Evolutionary conservation across 2,888 invertebrate species (phyloP).

Genomic region (Operophtera brumata): DNA sequence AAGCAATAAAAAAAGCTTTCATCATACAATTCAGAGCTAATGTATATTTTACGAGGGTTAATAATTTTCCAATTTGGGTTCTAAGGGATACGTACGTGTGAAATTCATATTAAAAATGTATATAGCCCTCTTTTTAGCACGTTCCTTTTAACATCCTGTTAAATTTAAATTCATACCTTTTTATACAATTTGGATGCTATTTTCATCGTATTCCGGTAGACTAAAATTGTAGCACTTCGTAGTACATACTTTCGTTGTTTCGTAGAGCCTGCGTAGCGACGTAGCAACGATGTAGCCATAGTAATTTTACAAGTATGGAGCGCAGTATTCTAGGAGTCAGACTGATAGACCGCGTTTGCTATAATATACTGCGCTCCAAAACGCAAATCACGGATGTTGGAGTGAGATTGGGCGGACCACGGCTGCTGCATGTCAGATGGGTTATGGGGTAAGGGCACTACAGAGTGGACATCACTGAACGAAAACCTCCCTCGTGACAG

Average conservation of each 20-base stretch:
- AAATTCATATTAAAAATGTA: conserved; percentile 20
- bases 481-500: no score
- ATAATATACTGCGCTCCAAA: no score
- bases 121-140: conserved; percentile 3
- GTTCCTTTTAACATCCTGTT: conserved; percentile 2
- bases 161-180: neutral
- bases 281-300: neutral
- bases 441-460: no score
- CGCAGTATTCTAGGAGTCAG: no score
- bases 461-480: no score
- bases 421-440: no score
- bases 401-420: no score
- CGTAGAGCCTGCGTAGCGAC: conserved; percentile 1
- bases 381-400: no score
- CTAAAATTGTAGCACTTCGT: neutral
- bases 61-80: conserved; percentile 20
- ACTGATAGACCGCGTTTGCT: no score
- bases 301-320: neutral
- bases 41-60: conserved; percentile 24
- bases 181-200: neutral
- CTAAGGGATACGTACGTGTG: conserved; percentile 14
- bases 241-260: conserved; percentile 4
- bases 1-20: conserved; percentile 14
- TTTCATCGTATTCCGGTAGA: neutral
- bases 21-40: conserved; percentile 14